Conservation (phyloP, 1,140 invertebrate genomes). For the Bombus fervidus region DNA sequence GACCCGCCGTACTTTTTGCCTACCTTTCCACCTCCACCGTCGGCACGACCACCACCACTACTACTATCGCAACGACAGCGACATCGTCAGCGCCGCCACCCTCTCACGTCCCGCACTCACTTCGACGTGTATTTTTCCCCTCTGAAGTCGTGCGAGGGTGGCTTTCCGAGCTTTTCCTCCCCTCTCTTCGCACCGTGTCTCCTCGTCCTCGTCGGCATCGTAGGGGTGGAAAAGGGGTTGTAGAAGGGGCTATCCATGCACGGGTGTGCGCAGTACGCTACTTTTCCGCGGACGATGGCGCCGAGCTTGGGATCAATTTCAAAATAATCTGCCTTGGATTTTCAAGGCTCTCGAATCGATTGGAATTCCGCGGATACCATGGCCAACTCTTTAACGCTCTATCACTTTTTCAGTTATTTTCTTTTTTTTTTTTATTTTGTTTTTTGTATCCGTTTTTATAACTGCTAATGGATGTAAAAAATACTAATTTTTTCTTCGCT, state of each 20-base stretch:
- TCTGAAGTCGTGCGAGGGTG: slow-evolving; percentile 79
- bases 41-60: slow-evolving; percentile 13
- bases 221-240: slow-evolving; percentile 68
- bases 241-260: slow-evolving; percentile 67
- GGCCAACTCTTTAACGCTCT: slow-evolving; percentile 10
- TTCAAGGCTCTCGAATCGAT: slow-evolving; percentile 78
- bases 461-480: background rate
- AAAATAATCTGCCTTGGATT: slow-evolving; percentile 80
- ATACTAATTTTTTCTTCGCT: too few species aligned
- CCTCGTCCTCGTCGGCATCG: slow-evolving; percentile 34
- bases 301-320: slow-evolving; percentile 80
- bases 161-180: slow-evolving; percentile 57
- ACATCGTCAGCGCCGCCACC: slow-evolving; percentile 55
- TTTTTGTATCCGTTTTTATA: background rate
- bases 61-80: slow-evolving; percentile 7
- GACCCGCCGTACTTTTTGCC: slow-evolving; percentile 77
- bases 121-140: slow-evolving; percentile 80
- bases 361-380: slow-evolving; percentile 58
- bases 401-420: background rate
- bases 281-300: slow-evolving; percentile 80
- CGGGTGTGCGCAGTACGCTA: slow-evolving; percentile 81
- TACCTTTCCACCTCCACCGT: slow-evolving; percentile 66
- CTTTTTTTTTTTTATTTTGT: background rate
- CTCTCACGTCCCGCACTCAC: slow-evolving; percentile 72
- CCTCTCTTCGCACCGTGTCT: slow-evolving; percentile 40